phyloP scores from a whole-genome alignment of 2,888 invertebrate genomes.

The Eilema sororculum region DNA sequence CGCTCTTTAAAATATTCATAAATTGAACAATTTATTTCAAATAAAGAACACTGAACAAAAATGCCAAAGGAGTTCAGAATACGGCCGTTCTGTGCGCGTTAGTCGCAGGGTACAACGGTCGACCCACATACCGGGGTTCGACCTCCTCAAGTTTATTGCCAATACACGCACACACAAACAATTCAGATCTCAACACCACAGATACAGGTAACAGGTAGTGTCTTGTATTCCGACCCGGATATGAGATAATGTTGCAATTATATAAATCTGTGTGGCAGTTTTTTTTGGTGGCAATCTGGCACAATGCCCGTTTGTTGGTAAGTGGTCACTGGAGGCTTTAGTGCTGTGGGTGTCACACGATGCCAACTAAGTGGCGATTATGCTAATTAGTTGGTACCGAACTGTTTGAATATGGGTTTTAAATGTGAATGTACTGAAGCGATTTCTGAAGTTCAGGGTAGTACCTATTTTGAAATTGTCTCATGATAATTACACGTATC shows the following conservation, averaged over 20 bases:
- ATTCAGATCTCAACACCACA: slow-evolving; percentile 27
- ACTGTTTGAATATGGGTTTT: not conserved
- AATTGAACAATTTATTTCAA: no score
- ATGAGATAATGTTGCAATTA: slow-evolving; percentile 15
- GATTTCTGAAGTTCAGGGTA: no score
- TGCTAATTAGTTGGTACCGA: not conserved
- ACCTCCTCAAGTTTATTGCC: slow-evolving; percentile 79
- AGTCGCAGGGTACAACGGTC: slow-evolving; percentile 65
- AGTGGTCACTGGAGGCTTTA: not conserved
- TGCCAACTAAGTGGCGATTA: not conserved
- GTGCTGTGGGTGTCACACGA: not conserved
- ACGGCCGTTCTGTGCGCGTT: slow-evolving; percentile 41
- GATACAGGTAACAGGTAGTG: slow-evolving; percentile 20
- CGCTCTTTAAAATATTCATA: not conserved
- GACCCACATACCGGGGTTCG: slow-evolving; percentile 78
- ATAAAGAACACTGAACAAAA: not conserved
- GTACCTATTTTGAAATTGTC: no score
- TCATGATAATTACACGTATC: no score
- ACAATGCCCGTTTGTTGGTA: not conserved
- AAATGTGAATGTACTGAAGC: slow-evolving; percentile 1
- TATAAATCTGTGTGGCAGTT: not conserved
- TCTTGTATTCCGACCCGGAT: slow-evolving; percentile 25
- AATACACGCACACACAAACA: slow-evolving; percentile 56
- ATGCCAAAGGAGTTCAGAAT: slow-evolving; percentile 52
- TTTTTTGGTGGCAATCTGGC: not conserved